phyloP scores from a whole-genome alignment of 1,140 invertebrate genomes.

The Trichogramma pretiosum region DNA sequence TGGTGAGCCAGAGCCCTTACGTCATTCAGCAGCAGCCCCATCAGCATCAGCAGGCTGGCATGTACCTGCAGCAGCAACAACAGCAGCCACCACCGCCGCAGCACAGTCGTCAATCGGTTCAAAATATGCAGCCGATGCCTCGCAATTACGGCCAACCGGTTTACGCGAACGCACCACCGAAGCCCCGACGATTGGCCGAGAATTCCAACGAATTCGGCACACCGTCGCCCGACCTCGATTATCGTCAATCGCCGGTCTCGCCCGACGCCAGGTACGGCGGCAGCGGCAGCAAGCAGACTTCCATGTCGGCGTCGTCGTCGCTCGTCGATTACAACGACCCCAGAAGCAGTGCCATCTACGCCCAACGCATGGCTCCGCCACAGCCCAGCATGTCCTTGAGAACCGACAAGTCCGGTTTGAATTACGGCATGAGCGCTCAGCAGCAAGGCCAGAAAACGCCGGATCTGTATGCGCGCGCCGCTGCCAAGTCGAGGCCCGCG shows the following conservation, averaged over 20 bases:
- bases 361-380: constrained; percentile 24
- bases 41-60: constrained; percentile 22
- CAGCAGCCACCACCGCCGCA: constrained; percentile 9
- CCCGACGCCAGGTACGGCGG: constrained; percentile 27
- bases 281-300: constrained; percentile 28
- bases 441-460: constrained; percentile 62
- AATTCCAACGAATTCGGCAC: constrained; percentile 62
- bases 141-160: constrained; percentile 54
- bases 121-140: constrained; percentile 22
- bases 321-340: constrained; percentile 28
- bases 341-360: constrained; percentile 34
- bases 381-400: constrained; percentile 31
- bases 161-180: constrained; percentile 83
- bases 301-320: constrained; percentile 22
- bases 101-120: constrained; percentile 6
- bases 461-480: constrained; percentile 69
- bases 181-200: constrained; percentile 59
- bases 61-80: constrained; percentile 21
- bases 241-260: constrained; percentile 30
- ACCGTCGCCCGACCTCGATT: constrained; percentile 48
- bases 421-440: constrained; percentile 32
- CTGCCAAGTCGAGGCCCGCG: constrained; percentile 37
- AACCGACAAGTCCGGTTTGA: constrained; percentile 36
- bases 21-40: constrained; percentile 18
- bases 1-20: constrained; percentile 12